Conservation (phyloP, 1,140 invertebrate species). For the Orchesella cincta region DNA sequence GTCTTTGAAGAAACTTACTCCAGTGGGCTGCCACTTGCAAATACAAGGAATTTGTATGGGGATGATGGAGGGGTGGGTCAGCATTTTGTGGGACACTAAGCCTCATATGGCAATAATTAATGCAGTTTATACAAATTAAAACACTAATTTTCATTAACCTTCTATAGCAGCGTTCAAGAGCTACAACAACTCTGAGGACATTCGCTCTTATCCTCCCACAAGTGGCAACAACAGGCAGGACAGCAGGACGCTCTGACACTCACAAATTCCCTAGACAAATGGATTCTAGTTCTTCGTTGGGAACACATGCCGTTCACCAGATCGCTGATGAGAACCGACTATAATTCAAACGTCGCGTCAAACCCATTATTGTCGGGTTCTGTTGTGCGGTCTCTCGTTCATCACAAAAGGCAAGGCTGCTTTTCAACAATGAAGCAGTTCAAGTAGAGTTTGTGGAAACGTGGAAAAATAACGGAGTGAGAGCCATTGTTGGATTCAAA, state of each 20-base stretch:
- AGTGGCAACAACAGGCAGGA: slow-evolving; percentile 41
- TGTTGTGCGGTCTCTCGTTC: slow-evolving; percentile 38
- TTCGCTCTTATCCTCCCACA: slow-evolving; percentile 35
- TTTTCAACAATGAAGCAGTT: background rate
- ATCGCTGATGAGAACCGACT: background rate
- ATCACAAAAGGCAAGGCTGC: background rate
- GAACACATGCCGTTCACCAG: slow-evolving; percentile 9
- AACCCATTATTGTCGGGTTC: slow-evolving; percentile 18
- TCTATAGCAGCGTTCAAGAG: too few relatives aligned
- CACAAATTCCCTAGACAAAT: slow-evolving; percentile 35
- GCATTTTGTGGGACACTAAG: too few relatives aligned
- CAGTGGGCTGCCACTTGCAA: background rate
- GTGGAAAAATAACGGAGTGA: background rate
- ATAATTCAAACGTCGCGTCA: slow-evolving; percentile 12
- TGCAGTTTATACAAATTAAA: too few relatives aligned
- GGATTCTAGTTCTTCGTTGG: slow-evolving; percentile 21
- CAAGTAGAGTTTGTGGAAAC: slow-evolving; percentile 2
- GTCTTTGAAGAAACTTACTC: background rate
- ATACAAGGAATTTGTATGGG: slow-evolving; percentile 1
- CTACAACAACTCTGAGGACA: background rate
- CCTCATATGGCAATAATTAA: too few relatives aligned
- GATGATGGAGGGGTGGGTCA: background rate
- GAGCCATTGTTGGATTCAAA: slow-evolving; percentile 31
- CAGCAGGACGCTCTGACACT: slow-evolving; percentile 37
- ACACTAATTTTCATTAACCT: too few relatives aligned